These are phyloP conservation scores for Drosophila pandora DNA, from an alignment of 1,140 invertebrate species.

Conservation along the genomic window DNA sequence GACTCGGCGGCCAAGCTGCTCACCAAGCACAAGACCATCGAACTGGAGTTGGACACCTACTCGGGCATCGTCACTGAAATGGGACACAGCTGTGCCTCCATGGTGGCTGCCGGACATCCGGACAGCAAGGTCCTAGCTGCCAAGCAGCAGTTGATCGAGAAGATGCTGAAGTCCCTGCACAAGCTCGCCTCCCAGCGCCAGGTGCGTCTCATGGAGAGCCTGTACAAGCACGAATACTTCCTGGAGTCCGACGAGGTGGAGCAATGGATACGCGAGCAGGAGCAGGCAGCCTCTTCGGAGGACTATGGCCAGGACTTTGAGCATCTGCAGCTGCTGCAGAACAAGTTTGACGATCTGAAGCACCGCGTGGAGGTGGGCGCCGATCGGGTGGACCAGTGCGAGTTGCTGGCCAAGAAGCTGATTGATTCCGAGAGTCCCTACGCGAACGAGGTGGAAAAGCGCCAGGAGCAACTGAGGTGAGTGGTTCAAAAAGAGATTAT, in stretches of 20 bases:
- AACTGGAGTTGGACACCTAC: slow-evolving; percentile 97
- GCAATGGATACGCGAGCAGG: slow-evolving; percentile 97
- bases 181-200: slow-evolving; percentile 91
- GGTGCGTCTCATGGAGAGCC: slow-evolving; percentile 94
- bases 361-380: slow-evolving; percentile 95
- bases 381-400: slow-evolving; percentile 96
- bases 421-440: slow-evolving; percentile 95
- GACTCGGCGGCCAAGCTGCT: slow-evolving; percentile 95
- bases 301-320: slow-evolving; percentile 99
- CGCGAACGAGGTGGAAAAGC: slow-evolving; percentile 92
- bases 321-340: slow-evolving; percentile 94
- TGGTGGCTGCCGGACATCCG: slow-evolving; percentile 91
- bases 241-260: slow-evolving; percentile 95
- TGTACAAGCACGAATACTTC: slow-evolving; percentile 97
- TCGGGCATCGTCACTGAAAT: slow-evolving; percentile 96
- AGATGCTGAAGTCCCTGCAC: slow-evolving; percentile 92
- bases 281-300: slow-evolving; percentile 94
- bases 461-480: slow-evolving; percentile 94
- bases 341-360: slow-evolving; percentile 98
- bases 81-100: slow-evolving; percentile 92
- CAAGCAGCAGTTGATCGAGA: slow-evolving; percentile 90
- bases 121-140: slow-evolving; percentile 92
- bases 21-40: slow-evolving; percentile 96
- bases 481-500: not conserved
- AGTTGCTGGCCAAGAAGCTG: slow-evolving; percentile 95